Evolutionary conservation across 2,888 invertebrate species (phyloP).

Genomic region (Ornithoptera priamus): DNA sequence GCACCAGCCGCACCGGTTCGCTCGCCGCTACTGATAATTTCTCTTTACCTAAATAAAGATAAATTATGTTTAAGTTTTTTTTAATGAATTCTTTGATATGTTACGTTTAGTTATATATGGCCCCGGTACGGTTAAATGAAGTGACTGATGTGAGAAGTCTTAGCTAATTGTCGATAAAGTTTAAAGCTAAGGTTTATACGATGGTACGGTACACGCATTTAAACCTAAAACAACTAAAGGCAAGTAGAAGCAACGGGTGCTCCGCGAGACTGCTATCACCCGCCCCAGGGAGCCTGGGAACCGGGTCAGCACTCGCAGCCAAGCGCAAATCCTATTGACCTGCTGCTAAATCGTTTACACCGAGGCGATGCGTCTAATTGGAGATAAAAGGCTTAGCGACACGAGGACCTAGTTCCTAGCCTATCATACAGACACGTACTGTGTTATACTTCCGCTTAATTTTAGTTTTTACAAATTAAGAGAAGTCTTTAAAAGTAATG

Average conservation of each 20-base stretch:
- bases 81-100: not conserved
- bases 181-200: too few species aligned
- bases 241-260: too few species aligned
- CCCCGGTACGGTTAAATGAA: too few species aligned
- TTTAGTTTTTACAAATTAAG: not conserved
- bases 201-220: too few species aligned
- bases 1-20: conserved; percentile 93
- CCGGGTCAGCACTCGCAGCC: conserved; percentile 48
- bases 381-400: conserved; percentile 34
- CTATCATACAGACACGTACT: not conserved
- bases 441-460: not conserved
- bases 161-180: too few species aligned
- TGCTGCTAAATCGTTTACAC: conserved; percentile 38
- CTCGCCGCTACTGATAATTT: conserved; percentile 92
- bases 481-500: not conserved
- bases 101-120: too few species aligned
- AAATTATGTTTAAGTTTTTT: not conserved
- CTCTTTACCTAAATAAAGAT: conserved; percentile 85
- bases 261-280: too few species aligned
- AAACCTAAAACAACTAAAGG: too few species aligned
- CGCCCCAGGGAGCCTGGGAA: conserved; percentile 33
- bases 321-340: conserved; percentile 47
- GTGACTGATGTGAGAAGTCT: too few species aligned
- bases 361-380: conserved; percentile 30
- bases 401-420: conserved; percentile 17